These are phyloP conservation scores for Euura saliciscinereae DNA, from an alignment of 1,140 invertebrate species.

Conservation along the genomic window DNA sequence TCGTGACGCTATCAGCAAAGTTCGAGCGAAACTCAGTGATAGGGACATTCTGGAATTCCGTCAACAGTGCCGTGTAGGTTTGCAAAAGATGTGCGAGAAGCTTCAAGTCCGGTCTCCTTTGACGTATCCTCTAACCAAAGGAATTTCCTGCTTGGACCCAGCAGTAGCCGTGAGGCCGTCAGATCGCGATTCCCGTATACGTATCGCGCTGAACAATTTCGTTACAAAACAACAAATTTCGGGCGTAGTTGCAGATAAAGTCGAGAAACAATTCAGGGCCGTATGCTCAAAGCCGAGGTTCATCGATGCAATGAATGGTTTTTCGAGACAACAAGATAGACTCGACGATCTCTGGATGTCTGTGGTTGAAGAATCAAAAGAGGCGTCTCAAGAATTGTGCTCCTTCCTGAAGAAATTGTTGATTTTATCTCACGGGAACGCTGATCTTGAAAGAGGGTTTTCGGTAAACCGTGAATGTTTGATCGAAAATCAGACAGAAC, in stretches of 20 bases:
- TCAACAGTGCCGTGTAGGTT: not conserved
- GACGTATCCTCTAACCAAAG: not conserved
- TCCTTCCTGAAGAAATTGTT: not conserved
- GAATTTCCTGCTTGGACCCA: too few relatives aligned
- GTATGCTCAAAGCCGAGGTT: not conserved
- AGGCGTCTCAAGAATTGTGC: not conserved
- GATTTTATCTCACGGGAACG: not conserved
- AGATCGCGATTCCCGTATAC: not conserved
- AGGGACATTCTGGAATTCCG: not conserved
- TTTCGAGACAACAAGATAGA: not conserved
- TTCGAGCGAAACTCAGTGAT: slow-evolving; percentile 5
- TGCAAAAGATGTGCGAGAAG: not conserved
- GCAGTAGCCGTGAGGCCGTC: not conserved
- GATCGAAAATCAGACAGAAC: slow-evolving; percentile 13
- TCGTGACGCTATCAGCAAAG: not conserved
- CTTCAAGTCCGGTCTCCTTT: not conserved
- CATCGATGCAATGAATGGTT: not conserved
- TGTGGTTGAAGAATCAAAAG: not conserved
- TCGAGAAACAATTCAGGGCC: not conserved
- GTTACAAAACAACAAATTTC: not conserved
- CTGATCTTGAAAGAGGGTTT: slow-evolving; percentile 10
- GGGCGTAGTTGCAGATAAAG: not conserved
- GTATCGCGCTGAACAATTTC: not conserved
- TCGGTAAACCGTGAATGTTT: slow-evolving; percentile 12
- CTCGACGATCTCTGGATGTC: not conserved